Conservation (phyloP, 2,797 vertebrate species). For the Chromis chromis region DNA sequence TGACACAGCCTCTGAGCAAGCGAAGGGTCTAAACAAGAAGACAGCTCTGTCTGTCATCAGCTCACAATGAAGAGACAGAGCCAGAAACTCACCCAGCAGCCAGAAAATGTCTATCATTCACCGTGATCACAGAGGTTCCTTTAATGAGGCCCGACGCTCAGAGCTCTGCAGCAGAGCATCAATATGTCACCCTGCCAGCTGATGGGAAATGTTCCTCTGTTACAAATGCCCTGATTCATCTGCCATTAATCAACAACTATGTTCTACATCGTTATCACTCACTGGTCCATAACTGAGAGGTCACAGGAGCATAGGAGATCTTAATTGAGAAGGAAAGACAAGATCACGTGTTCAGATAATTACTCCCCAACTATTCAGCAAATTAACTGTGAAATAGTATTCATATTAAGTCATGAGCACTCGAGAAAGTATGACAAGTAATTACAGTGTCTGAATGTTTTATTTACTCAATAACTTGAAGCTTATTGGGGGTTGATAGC, state of each 20-base stretch:
- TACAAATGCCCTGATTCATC: constrained; percentile 4
- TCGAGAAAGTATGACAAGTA: not conserved
- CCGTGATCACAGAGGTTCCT: constrained; percentile 37
- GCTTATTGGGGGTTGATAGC: not conserved
- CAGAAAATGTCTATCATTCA: constrained; percentile 57
- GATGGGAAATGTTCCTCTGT: constrained; percentile 35
- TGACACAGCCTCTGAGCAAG: constrained; percentile 26
- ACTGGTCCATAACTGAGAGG: not conserved
- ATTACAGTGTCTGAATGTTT: not conserved
- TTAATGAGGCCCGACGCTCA: constrained; percentile 51
- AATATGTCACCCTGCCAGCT: constrained; percentile 11
- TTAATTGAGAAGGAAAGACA: not conserved
- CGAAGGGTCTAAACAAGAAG: constrained; percentile 42
- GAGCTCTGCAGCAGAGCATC: not conserved
- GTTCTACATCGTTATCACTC: not conserved
- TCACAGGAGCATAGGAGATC: not conserved
- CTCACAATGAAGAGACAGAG: constrained; percentile 62
- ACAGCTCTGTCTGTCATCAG: constrained; percentile 61
- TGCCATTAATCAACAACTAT: constrained; percentile 3
- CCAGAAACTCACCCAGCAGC: constrained; percentile 29
- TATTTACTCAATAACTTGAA: not conserved
- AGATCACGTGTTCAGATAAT: not conserved
- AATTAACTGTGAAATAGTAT: not conserved
- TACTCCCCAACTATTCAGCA: no score
- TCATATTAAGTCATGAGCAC: no score